phyloP scores from a whole-genome alignment of 2,888 invertebrate species.

The Podabrus alpinus region DNA sequence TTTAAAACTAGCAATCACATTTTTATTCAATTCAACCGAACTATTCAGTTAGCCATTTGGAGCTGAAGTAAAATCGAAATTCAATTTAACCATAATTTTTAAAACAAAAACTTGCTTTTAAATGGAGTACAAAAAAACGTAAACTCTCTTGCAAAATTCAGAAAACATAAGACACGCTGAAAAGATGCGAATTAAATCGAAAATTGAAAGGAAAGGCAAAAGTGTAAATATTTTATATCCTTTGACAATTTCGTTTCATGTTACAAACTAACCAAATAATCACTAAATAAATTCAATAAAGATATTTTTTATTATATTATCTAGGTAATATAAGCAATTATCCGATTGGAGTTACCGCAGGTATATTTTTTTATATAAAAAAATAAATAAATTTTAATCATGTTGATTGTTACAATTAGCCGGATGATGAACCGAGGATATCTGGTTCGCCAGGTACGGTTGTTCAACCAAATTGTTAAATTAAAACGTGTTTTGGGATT shows the following conservation, averaged over 20 bases:
- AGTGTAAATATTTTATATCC: slow-evolving; percentile 8
- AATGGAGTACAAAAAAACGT: background rate
- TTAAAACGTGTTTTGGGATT: background rate
- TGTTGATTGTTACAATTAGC: slow-evolving; percentile 21
- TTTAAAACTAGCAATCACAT: background rate
- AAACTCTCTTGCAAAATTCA: background rate
- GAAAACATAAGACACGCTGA: background rate
- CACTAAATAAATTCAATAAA: slow-evolving; percentile 7
- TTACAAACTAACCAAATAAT: slow-evolving; percentile 15
- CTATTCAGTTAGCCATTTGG: background rate
- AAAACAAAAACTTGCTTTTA: background rate
- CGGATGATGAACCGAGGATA: slow-evolving; percentile 25
- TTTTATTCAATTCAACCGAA: background rate
- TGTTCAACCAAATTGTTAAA: slow-evolving; percentile 21
- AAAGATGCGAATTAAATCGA: background rate
- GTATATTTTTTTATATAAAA: background rate
- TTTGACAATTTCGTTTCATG: slow-evolving; percentile 2
- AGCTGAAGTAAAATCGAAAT: background rate
- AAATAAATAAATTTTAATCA: slow-evolving; percentile 21
- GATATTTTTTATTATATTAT: slow-evolving; percentile 6
- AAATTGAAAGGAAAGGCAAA: background rate
- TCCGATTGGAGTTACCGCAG: background rate
- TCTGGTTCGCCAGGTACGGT: slow-evolving; percentile 26
- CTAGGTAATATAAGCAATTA: background rate
- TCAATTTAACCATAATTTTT: background rate